Percentiles rank a stretch among this genome's conserved stretches.
Evolutionary conservation across 2,113 vertebrate species (phyloP).

Genomic region (Origma solitaria): DNA sequence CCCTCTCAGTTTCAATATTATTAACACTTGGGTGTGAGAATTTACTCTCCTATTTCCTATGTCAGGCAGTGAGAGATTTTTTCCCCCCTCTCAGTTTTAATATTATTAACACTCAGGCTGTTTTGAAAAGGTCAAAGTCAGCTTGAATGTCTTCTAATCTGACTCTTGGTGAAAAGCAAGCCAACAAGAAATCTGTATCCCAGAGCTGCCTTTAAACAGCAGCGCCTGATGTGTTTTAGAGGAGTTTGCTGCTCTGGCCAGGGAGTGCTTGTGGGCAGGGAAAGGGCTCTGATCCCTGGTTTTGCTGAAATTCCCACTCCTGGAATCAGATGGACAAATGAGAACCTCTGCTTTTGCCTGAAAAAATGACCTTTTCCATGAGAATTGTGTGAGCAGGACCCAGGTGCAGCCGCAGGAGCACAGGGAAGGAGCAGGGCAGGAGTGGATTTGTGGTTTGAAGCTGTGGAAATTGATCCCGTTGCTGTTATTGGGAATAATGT

Average conservation of each 20-base stretch:
- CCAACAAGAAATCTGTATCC: neutral
- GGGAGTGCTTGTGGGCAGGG: too few species aligned
- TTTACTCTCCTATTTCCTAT: neutral
- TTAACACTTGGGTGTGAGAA: neutral
- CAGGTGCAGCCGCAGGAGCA: neutral
- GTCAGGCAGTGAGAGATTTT: neutral
- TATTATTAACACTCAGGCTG: neutral
- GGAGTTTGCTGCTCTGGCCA: neutral
- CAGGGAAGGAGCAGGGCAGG: neutral
- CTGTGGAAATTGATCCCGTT: neutral
- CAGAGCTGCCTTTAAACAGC: neutral
- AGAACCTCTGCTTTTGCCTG: neutral
- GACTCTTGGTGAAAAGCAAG: neutral
- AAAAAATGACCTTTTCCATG: fast-evolving
- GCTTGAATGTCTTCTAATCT: neutral
- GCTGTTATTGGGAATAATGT: neutral
- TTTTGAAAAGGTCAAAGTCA: neutral
- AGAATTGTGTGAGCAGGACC: neutral
- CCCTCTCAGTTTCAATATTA: neutral
- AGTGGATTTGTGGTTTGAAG: neutral
- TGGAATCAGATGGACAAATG: neutral
- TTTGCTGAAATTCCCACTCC: neutral
- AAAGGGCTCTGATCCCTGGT: neutral
- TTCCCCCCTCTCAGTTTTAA: neutral
- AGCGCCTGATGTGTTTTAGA: neutral